These are phyloP conservation scores for Pyrgus malvae DNA, from an alignment of 2,888 invertebrate genomes.

Conservation along the genomic window DNA sequence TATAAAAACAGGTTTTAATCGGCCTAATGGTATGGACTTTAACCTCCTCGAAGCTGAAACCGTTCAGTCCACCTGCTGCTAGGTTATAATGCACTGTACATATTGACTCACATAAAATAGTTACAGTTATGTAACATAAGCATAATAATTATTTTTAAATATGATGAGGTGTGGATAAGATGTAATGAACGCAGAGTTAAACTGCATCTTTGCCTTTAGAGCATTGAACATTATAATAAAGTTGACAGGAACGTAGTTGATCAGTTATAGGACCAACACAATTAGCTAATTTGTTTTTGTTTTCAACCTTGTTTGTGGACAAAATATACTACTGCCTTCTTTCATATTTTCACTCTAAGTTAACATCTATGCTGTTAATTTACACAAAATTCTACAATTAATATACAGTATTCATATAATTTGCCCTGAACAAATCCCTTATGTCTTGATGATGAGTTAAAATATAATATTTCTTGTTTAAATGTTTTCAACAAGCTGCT, in stretches of 20 bases:
- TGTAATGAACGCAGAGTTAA: constrained; percentile 25
- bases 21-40: constrained; percentile 91
- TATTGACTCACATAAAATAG: constrained; percentile 41
- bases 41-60: constrained; percentile 94
- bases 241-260: constrained; percentile 1
- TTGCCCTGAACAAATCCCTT: too few relatives aligned
- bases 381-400: too few relatives aligned
- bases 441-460: too few relatives aligned
- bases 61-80: constrained; percentile 94
- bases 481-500: too few relatives aligned
- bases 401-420: too few relatives aligned
- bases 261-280: constrained; percentile 18
- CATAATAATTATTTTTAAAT: constrained; percentile 49
- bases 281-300: neutral
- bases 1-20: constrained; percentile 94
- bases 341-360: too few relatives aligned
- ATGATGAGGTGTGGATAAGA: constrained; percentile 34
- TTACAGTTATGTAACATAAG: constrained; percentile 48
- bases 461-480: too few relatives aligned
- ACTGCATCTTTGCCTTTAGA: constrained; percentile 21
- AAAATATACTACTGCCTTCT: too few relatives aligned
- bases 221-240: constrained; percentile 11
- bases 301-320: too few relatives aligned
- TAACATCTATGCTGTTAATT: too few relatives aligned
- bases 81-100: constrained; percentile 44